A percentile compares a stretch with the other conserved stretches of the same genome.
phyloP scores from a whole-genome alignment of 1,140 invertebrate genomes.

The Ceratoteleas bidentatus region DNA sequence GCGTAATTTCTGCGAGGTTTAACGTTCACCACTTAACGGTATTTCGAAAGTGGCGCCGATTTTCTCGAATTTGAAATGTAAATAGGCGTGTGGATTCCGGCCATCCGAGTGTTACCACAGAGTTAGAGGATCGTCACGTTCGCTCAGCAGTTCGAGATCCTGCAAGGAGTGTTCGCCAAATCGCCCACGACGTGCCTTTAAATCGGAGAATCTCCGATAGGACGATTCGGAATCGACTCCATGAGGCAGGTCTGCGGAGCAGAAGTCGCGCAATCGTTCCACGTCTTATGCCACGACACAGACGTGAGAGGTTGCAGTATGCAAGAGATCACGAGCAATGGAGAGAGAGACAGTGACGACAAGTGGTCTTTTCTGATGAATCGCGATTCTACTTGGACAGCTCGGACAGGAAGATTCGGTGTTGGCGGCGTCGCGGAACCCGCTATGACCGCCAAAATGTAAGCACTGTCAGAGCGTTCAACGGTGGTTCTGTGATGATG shows the following conservation, averaged over 20 bases:
- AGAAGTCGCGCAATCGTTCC: constrained; percentile 9
- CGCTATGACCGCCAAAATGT: background rate
- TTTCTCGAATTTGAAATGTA: background rate
- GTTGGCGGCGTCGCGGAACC: background rate
- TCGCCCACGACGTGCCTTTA: background rate
- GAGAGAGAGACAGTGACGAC: constrained; percentile 4
- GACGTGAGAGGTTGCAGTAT: constrained; percentile 4
- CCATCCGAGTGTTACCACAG: constrained; percentile 7
- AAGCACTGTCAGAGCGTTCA: background rate
- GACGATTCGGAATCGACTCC: constrained; percentile 10
- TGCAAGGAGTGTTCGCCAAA: constrained; percentile 7
- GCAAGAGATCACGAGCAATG: background rate
- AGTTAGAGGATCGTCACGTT: constrained; percentile 5
- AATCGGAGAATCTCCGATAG: constrained; percentile 5
- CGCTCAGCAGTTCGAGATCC: background rate
- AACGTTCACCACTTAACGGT: background rate
- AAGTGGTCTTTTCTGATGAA: constrained; percentile 15
- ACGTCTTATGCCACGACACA: background rate
- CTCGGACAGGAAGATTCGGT: constrained; percentile 9
- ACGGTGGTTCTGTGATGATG: constrained; percentile 17
- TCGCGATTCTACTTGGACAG: constrained; percentile 8
- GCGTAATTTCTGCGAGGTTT: background rate
- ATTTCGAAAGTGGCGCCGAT: background rate
- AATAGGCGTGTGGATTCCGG: background rate
- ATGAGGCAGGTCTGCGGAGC: constrained; percentile 4